Evolutionary conservation across 2,888 invertebrate species (phyloP).

Genomic region (Eristalinus aeneus): DNA sequence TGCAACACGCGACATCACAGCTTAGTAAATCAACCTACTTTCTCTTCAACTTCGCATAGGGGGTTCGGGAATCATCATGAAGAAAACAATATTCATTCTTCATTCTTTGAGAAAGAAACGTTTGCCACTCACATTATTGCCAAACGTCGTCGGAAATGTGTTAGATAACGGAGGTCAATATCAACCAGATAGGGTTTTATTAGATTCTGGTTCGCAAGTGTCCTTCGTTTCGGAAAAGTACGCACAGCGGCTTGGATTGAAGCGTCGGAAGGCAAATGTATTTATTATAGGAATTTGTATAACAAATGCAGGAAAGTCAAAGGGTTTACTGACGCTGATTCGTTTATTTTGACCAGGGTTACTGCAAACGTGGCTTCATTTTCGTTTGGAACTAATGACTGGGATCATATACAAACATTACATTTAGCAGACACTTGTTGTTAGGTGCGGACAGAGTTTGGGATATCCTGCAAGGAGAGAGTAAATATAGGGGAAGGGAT

Average conservation of each 20-base stretch:
- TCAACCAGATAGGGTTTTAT: background rate
- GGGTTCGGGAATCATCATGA: no score
- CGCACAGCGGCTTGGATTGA: background rate
- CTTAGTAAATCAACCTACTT: no score
- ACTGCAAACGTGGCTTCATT: background rate
- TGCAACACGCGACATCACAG: conserved; percentile 32
- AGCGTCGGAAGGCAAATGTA: no score
- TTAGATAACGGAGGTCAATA: background rate
- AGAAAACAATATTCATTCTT: no score
- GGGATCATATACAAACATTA: conserved; percentile 30
- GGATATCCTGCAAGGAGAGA: conserved; percentile 43
- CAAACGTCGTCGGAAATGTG: conserved; percentile 4
- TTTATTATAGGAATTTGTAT: background rate
- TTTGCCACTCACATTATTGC: conserved; percentile 3
- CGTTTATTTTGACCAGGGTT: conserved; percentile 8
- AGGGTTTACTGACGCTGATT: conserved; percentile 10
- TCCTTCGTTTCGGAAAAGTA: conserved; percentile 14
- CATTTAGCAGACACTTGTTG: conserved; percentile 57
- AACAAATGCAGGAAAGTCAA: conserved; percentile 8
- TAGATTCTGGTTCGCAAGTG: conserved; percentile 8
- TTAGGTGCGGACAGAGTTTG: conserved; percentile 51
- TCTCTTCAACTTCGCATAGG: no score
- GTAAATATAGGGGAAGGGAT: background rate
- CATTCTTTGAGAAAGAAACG: background rate
- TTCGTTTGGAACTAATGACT: conserved; percentile 12